phyloP scores from a whole-genome alignment of 2,797 vertebrate species.

The Pseudochromis fuscus region DNA sequence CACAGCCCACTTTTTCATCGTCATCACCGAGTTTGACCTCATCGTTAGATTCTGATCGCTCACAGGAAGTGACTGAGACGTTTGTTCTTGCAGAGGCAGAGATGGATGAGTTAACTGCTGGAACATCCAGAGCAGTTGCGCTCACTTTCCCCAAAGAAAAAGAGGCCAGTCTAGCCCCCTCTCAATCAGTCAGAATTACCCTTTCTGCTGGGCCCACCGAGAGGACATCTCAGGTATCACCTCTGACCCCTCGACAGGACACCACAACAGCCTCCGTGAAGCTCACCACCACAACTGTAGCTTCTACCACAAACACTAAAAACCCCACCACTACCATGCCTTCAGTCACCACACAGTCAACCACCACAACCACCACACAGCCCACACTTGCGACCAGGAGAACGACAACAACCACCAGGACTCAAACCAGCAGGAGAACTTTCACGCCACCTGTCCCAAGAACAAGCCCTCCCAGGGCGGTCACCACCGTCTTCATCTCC shows the following conservation, averaged over 20 bases:
- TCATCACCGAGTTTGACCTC: conserved; percentile 33
- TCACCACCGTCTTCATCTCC: conserved; percentile 79
- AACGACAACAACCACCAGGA: conserved; percentile 83
- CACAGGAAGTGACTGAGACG: conserved; percentile 75
- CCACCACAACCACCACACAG: conserved; percentile 74
- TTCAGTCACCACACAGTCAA: conserved; percentile 76
- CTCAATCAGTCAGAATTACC: conserved; percentile 81
- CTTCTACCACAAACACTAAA: conserved; percentile 69
- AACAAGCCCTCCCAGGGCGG: conserved; percentile 76
- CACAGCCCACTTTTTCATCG: conserved; percentile 39
- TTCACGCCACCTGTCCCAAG: conserved; percentile 85
- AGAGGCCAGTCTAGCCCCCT: conserved; percentile 81
- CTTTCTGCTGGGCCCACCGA: conserved; percentile 66
- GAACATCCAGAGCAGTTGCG: conserved; percentile 82
- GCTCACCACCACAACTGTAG: conserved; percentile 66
- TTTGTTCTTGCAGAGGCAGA: conserved; percentile 89
- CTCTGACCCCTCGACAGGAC: conserved; percentile 77
- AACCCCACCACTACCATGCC: conserved; percentile 65
- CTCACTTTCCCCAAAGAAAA: conserved; percentile 79
- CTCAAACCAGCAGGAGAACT: conserved; percentile 83
- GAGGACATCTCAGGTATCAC: conserved; percentile 79
- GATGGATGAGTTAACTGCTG: conserved; percentile 82
- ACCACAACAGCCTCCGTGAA: conserved; percentile 71
- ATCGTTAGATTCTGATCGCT: conserved; percentile 26
- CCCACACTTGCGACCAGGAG: conserved; percentile 79